These are phyloP conservation scores for Odontophorus gujanensis DNA, from an alignment of 2,113 vertebrate species.

Conservation along the genomic window DNA sequence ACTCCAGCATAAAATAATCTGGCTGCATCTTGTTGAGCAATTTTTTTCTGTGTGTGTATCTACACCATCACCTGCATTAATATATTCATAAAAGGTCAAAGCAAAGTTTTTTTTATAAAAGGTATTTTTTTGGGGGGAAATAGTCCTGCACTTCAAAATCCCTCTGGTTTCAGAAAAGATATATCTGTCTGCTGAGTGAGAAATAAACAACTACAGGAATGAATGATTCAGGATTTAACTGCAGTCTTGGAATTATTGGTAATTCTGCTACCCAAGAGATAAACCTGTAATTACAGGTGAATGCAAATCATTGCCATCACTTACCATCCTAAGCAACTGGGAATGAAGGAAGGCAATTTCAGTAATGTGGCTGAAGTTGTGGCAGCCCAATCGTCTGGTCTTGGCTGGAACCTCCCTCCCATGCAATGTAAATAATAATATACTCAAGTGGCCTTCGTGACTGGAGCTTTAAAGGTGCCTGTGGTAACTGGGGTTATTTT, in stretches of 20 bases:
- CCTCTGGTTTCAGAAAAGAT: background rate
- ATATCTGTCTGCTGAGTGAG: background rate
- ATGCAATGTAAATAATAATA: background rate
- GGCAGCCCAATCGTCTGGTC: background rate
- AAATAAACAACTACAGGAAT: background rate
- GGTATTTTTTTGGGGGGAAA: background rate
- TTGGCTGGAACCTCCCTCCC: background rate
- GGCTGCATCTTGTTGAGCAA: background rate
- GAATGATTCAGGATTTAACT: slow-evolving; percentile 3
- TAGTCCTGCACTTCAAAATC: background rate
- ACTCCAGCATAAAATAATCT: background rate
- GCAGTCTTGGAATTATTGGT: background rate
- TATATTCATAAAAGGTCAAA: background rate
- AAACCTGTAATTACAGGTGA: background rate
- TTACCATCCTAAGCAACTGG: background rate
- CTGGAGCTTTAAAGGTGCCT: background rate
- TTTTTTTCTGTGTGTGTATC: background rate
- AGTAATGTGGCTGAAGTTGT: rapidly evolving
- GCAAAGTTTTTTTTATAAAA: background rate
- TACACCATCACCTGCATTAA: background rate
- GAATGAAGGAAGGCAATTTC: background rate
- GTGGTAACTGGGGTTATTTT: background rate
- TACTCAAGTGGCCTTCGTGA: background rate
- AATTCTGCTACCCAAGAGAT: background rate
- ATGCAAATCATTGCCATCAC: background rate